Percentiles rank a stretch among this genome's conserved stretches.
These are phyloP conservation scores for Coronaproctus castanopsis DNA, from an alignment of 2,888 invertebrate genomes.

Conservation along the genomic window DNA sequence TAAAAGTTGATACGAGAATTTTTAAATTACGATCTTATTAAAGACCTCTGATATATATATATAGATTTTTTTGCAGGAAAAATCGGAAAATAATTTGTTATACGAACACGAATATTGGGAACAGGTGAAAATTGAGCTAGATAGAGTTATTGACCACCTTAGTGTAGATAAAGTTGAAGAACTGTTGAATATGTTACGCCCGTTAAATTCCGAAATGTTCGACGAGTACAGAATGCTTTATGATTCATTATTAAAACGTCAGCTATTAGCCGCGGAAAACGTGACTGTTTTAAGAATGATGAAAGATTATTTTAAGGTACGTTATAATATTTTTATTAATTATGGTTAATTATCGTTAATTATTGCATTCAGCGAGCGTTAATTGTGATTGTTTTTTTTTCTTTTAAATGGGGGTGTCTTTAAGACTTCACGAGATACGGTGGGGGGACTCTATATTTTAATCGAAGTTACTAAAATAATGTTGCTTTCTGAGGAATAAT, in stretches of 20 bases:
- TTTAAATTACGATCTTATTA: no score
- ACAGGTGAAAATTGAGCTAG: conserved; percentile 53
- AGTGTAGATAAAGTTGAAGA: conserved; percentile 45
- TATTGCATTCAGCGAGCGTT: no score
- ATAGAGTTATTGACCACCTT: conserved; percentile 59
- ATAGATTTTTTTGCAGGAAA: conserved; percentile 2
- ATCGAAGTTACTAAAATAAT: no score
- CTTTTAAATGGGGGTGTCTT: no score
- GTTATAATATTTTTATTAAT: conserved; percentile 6
- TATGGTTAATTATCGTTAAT: no score
- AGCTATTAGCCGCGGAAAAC: conserved; percentile 54
- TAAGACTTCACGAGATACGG: no score
- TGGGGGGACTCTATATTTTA: no score
- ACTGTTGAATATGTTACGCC: conserved; percentile 37
- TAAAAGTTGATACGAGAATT: no score
- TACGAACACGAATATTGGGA: conserved; percentile 75
- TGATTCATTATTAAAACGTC: conserved; percentile 40
- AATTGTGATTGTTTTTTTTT: no score
- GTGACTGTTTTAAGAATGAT: conserved; percentile 54
- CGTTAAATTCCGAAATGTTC: conserved; percentile 33
- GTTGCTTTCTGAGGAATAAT: no score
- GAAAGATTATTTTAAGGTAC: conserved; percentile 46
- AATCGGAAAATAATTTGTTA: conserved; percentile 50
- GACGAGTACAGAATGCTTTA: conserved; percentile 39
- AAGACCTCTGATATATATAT: no score